Percentiles rank a stretch among this genome's conserved stretches.
Conservation (phyloP, 1,140 invertebrate genomes). For the Lamellibrachia luymesi region DNA sequence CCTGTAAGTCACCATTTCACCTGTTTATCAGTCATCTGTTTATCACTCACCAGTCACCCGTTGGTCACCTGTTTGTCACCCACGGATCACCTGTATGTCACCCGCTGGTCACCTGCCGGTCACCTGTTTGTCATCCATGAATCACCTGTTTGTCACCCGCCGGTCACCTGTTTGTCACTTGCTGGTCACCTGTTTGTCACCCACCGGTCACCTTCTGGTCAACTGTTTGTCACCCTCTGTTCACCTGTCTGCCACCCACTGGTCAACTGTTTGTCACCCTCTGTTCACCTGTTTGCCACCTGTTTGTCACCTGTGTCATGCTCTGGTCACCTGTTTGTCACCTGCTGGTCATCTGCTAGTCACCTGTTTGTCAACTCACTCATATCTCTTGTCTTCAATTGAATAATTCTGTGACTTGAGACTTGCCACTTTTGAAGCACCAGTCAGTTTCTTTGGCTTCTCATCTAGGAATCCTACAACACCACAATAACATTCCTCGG, state of each 20-base stretch:
- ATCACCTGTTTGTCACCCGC: no score
- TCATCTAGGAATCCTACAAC: slow-evolving; percentile 77
- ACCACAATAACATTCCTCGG: background rate
- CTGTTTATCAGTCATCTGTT: no score
- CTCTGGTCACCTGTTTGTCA: background rate
- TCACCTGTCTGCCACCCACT: background rate
- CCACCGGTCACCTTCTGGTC: background rate
- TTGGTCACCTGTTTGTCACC: no score
- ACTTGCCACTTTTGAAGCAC: slow-evolving; percentile 59
- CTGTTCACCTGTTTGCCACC: background rate
- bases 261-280: background rate
- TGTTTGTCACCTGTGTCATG: background rate
- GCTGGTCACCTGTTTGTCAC: no score
- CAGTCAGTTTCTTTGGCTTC: slow-evolving; percentile 67
- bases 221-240: background rate
- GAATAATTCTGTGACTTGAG: slow-evolving; percentile 90
- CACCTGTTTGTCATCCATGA: background rate
- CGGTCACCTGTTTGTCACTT: no score
- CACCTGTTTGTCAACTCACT: slow-evolving; percentile 38
- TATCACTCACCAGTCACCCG: no score
- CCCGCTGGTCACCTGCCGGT: background rate
- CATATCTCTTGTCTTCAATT: slow-evolving; percentile 92
- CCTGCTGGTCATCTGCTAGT: background rate
- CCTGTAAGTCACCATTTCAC: no score
- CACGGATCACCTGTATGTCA: background rate